phyloP scores from a whole-genome alignment of 2,888 invertebrate species.

The Ptycholaimellus sp. region DNA sequence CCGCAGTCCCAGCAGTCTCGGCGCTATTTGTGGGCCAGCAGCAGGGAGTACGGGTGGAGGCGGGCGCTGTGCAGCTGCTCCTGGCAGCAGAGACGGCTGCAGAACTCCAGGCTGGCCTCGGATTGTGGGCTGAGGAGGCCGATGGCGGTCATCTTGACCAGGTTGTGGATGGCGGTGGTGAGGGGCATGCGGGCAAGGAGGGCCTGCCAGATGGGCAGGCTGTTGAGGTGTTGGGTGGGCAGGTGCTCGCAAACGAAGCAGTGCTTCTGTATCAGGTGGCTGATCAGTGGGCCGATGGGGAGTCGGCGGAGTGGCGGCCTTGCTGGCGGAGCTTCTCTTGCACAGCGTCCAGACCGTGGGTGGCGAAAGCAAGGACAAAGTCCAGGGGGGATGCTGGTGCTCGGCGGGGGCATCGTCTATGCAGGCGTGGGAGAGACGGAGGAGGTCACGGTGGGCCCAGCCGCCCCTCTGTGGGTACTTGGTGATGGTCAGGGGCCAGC shows the following conservation, averaged over 20 bases:
- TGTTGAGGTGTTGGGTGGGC: conserved; percentile 41
- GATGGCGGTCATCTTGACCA: conserved; percentile 25
- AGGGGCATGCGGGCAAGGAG: conserved; percentile 27
- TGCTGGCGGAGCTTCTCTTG: conserved; percentile 8
- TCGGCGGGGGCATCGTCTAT: conserved; percentile 3
- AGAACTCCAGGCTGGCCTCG: too few species aligned
- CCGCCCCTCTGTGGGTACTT: conserved; percentile 41
- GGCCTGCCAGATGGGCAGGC: conserved; percentile 24
- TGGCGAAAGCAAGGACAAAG: conserved; percentile 12
- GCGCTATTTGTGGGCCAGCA: too few species aligned
- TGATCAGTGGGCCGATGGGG: conserved; percentile 9
- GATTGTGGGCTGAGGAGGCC: too few species aligned
- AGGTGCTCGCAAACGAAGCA: conserved; percentile 43
- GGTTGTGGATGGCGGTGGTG: conserved; percentile 27
- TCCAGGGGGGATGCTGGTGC: conserved; percentile 1
- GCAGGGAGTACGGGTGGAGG: conserved; percentile 28
- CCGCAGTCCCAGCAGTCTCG: too few species aligned
- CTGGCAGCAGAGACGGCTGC: too few species aligned
- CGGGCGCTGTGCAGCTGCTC: conserved; percentile 18
- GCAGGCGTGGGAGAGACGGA: conserved; percentile 28
- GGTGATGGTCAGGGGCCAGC: conserved; percentile 40
- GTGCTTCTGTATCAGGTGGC: conserved; percentile 23
- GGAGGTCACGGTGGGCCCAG: conserved; percentile 48
- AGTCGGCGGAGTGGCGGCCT: conserved; percentile 12
- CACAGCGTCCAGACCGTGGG: conserved; percentile 15